phyloP scores from a whole-genome alignment of 2,888 invertebrate species.

The Hirtodrosophila cameraria region DNA sequence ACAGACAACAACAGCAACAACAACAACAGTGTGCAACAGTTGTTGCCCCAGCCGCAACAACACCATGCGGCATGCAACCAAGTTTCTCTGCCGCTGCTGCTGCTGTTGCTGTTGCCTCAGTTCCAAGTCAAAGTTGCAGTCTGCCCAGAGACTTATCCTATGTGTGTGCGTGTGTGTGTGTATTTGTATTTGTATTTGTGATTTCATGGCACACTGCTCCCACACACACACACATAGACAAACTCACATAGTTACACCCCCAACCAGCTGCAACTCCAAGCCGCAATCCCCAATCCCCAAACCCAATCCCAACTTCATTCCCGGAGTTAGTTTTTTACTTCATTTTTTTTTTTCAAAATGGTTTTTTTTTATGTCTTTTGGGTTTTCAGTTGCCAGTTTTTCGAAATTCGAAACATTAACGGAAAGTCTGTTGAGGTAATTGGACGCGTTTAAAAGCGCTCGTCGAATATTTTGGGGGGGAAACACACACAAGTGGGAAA shows the following conservation, averaged over 20 bases:
- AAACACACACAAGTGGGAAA: neutral
- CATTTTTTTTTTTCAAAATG: constrained; percentile 9
- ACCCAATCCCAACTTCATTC: constrained; percentile 22
- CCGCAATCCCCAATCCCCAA: constrained; percentile 20
- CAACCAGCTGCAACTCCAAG: constrained; percentile 19
- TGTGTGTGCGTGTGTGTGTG: constrained; percentile 4
- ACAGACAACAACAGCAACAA: constrained; percentile 3
- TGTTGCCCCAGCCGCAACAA: constrained; percentile 43
- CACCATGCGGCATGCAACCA: no score
- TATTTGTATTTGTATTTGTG: constrained; percentile 15
- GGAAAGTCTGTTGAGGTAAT: constrained; percentile 76
- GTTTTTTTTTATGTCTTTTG: constrained; percentile 36
- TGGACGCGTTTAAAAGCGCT: constrained; percentile 68
- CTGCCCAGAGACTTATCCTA: constrained; percentile 29
- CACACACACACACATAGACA: constrained; percentile 30
- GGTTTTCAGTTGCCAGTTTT: constrained; percentile 63
- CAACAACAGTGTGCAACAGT: constrained; percentile 46
- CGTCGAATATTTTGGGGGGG: constrained; percentile 3
- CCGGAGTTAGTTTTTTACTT: constrained; percentile 8
- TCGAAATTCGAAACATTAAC: constrained; percentile 72
- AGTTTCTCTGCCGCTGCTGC: no score
- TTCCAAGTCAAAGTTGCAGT: constrained; percentile 15
- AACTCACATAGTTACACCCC: constrained; percentile 14
- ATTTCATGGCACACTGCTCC: constrained; percentile 47
- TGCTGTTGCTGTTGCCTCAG: constrained; percentile 12